Percentiles rank a stretch among this genome's conserved stretches.
Evolutionary conservation across 2,113 vertebrate species (phyloP).

Genomic region (Sula dactylatra): DNA sequence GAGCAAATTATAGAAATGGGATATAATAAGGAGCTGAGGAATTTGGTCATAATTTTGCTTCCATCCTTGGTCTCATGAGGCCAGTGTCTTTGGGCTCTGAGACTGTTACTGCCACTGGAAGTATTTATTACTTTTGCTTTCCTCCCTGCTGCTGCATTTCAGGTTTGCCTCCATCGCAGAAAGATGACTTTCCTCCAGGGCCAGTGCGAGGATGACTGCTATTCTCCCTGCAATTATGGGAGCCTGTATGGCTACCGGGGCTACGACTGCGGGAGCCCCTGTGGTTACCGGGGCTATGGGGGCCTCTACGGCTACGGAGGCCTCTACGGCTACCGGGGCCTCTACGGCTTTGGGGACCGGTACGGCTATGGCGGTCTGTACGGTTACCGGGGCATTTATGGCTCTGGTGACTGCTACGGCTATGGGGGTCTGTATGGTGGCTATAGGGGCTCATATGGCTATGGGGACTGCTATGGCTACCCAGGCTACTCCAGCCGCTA

Average conservation of each 20-base stretch:
- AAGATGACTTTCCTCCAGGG: slow-evolving; percentile 26
- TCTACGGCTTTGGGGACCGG: not conserved
- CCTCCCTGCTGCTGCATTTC: not conserved
- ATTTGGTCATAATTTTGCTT: not conserved
- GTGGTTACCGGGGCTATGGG: not conserved
- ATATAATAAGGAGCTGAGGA: not conserved
- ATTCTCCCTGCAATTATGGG: not conserved
- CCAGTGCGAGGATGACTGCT: slow-evolving; percentile 4
- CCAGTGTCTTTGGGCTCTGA: fast-evolving
- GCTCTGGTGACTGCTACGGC: not conserved
- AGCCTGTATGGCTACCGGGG: not conserved
- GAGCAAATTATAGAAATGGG: not conserved
- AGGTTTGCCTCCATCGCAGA: not conserved
- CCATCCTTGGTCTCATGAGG: not conserved
- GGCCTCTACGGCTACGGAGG: not conserved
- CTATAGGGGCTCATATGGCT: not conserved
- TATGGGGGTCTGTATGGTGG: not conserved
- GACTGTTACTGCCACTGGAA: not conserved
- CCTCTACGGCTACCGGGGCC: not conserved
- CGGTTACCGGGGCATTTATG: not conserved
- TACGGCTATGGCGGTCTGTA: not conserved
- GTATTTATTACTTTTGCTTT: not conserved
- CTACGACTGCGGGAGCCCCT: not conserved
- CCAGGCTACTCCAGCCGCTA: not conserved
- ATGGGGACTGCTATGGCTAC: slow-evolving; percentile 5